Evolutionary conservation across 92 coral and sea anemone genomes (phyloP), one percentile per base, ranked within the genome.

Genomic region (Palythoa grandis): DNA sequence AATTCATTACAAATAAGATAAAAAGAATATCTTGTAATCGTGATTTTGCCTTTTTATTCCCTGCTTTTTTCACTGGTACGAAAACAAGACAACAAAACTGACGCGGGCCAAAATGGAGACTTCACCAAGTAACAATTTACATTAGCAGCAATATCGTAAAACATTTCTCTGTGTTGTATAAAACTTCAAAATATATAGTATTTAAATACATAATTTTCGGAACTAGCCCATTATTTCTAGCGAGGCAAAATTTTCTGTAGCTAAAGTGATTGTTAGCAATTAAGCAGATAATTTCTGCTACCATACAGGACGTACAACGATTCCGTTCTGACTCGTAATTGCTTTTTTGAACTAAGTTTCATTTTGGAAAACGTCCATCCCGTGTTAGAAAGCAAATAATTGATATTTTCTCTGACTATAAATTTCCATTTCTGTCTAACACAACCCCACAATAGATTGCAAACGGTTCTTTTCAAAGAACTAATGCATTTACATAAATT

Each of bases 121-220:
- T 52, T 79, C 65, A 54, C 53, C 88, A 69, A 38, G 77, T 83
- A 70, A 79, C 69, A 88, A 83, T 88, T 86, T 87, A 79, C 90
- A 87, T 76, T 87, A 86, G 77, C 82, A 80, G 78, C 57, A 74
- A 90, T 87, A 89, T 94, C 94, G 88, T 94, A 94, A 94, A 94
- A 92, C 88, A 79, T 88, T 89, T 90, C 92, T 92, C 93, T 93
- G 91, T 84, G 88, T 90, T 84, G 88, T 94, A 94, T 87, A 94
- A 94, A 94, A 94, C 85, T 91, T 92, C 95, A 94, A 94, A 94
- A 94, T 94, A 94, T 94, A 94, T 94, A 65, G 85, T 67, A 90
- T 89, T 88, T 92, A 91, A 92, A 88, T 88, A 91, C 93, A 88
- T 90, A 77, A 76, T 73, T 88, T 72, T 87, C 65, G 58, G 92